phyloP scores from a whole-genome alignment of 2,888 invertebrate genomes.

The Plagiodera versicolora region DNA sequence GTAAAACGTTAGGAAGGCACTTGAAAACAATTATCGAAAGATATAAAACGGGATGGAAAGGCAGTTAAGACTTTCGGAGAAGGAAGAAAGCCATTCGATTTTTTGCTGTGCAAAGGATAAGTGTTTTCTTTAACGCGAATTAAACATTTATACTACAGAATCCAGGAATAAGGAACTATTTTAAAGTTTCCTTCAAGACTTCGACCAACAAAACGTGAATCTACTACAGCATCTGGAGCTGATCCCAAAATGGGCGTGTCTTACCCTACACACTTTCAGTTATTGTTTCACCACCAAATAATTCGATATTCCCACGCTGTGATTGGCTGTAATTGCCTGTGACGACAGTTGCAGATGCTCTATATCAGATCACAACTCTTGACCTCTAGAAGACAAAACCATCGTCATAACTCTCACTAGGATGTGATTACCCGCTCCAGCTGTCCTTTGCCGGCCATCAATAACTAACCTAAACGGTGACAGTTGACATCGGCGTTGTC shows the following conservation, averaged over 20 bases:
- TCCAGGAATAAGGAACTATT: no score
- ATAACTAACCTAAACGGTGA: conserved; percentile 23
- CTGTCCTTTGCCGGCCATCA: conserved; percentile 3
- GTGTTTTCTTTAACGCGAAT: background rate
- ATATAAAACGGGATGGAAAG: background rate
- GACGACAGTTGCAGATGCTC: no score
- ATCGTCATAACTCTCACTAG: background rate
- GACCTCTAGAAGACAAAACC: background rate
- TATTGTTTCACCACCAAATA: no score
- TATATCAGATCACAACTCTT: no score
- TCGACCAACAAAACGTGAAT: no score
- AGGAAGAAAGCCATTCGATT: background rate
- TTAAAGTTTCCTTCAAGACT: no score
- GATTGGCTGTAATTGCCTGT: no score
- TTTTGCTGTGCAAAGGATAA: background rate
- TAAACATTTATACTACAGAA: background rate
- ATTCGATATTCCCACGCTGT: no score
- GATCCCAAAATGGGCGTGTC: no score
- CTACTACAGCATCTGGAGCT: no score
- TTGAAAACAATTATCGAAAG: conserved; percentile 18
- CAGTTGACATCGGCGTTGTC: conserved; percentile 21
- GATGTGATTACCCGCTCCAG: conserved; percentile 8
- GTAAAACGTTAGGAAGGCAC: conserved; percentile 16
- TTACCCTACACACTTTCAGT: no score
- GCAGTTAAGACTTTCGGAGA: background rate